Evolutionary conservation across 2,888 invertebrate genomes (phyloP).

Genomic region (Zele albiditarsus): DNA sequence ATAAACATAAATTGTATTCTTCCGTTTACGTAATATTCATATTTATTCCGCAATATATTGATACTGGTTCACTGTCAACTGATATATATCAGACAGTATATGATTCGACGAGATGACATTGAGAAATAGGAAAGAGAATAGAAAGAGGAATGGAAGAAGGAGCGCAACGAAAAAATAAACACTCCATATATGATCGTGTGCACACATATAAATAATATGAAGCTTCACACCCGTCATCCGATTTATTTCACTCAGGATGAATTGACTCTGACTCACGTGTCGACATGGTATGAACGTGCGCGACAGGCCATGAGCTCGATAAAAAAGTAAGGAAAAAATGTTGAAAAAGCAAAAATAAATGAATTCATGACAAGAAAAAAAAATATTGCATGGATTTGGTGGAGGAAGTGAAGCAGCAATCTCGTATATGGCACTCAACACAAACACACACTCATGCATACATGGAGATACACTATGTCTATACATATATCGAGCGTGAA

Average conservation of each 20-base stretch:
- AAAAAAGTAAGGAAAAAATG: background rate
- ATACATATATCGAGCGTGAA: background rate
- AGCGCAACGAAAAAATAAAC: background rate
- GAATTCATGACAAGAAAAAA: background rate
- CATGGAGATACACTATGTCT: background rate
- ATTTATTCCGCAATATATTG: background rate
- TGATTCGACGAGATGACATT: background rate
- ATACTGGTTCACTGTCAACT: background rate
- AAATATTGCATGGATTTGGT: background rate
- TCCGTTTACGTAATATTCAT: background rate
- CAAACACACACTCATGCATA: background rate
- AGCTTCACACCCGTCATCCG: background rate
- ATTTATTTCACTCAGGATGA: constrained; percentile 7
- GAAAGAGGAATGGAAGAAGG: background rate
- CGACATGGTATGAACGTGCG: background rate
- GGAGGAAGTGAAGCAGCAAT: background rate
- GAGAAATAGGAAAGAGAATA: background rate
- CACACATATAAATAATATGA: background rate
- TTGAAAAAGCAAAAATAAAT: background rate
- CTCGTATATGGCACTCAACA: background rate
- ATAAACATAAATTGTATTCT: background rate
- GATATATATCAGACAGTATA: background rate
- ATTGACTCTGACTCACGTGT: background rate
- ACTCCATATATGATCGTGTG: background rate
- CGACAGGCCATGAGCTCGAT: background rate